Percentiles rank a stretch among this genome's conserved stretches.
phyloP scores from a whole-genome alignment of 2,113 vertebrate genomes.

The human region GRCh38 chr4:147224001-147224500 shows the following conservation, averaged over 20 bases:
- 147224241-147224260: neutral
- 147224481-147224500: too few species aligned
- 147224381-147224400: too few species aligned
- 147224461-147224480: too few species aligned
- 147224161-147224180: neutral
- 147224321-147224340: neutral
- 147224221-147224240: neutral
- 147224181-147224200: neutral
- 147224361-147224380: neutral
- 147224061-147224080: neutral
- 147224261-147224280: neutral
- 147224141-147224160: neutral
- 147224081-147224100: neutral
- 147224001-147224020: slow-evolving; percentile 3
- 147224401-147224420: too few species aligned
- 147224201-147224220: neutral
- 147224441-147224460: too few species aligned
- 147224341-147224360: neutral
- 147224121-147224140: neutral
- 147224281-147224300: neutral
- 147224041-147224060: neutral
- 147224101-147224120: neutral
- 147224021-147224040: neutral
- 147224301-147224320: neutral
- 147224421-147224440: too few species aligned